A percentile compares a stretch with the other conserved stretches of the same genome.
Conservation (phyloP, 2,888 invertebrate genomes). For the Mayetiola destructor region DNA sequence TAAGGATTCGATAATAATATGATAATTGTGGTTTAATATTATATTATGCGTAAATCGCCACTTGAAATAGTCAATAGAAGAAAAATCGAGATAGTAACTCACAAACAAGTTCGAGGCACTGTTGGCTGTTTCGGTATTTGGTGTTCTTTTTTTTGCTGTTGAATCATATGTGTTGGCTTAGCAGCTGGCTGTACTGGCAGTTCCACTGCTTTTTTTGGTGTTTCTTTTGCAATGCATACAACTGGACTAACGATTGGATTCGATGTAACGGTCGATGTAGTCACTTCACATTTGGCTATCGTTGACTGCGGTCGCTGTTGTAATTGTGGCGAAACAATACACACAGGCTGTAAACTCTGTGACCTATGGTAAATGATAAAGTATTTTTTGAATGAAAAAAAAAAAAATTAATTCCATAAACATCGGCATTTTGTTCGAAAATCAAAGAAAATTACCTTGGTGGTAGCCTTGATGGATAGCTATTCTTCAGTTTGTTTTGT, state of each 20-base stretch:
- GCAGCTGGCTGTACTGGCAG: constrained; percentile 22
- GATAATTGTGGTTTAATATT: constrained; percentile 16
- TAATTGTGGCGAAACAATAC: constrained; percentile 8
- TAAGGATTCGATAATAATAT: constrained; percentile 26
- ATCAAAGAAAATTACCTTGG: too few species aligned
- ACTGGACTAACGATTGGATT: constrained; percentile 21
- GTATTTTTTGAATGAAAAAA: too few species aligned
- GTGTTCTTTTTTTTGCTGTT: background rate
- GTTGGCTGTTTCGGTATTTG: constrained; percentile 15
- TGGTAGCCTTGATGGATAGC: background rate
- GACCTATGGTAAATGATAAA: too few species aligned
- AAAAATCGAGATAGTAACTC: constrained; percentile 26
- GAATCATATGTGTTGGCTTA: constrained; percentile 20
- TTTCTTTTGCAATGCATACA: constrained; percentile 19
- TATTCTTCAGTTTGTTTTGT: constrained; percentile 13
- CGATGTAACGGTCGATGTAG: constrained; percentile 17
- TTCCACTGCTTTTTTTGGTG: constrained; percentile 14
- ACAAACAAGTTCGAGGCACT: constrained; percentile 36
- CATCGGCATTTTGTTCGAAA: too few species aligned
- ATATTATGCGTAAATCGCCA: too few species aligned
- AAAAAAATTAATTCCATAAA: too few species aligned
- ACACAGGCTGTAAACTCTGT: background rate
- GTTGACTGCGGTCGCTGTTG: constrained; percentile 17
- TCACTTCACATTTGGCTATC: background rate
- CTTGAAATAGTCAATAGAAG: constrained; percentile 1